Base-by-base conservation (phyloP, 2,888 invertebrate genomes). In the Diplolepis rosae region DNA sequence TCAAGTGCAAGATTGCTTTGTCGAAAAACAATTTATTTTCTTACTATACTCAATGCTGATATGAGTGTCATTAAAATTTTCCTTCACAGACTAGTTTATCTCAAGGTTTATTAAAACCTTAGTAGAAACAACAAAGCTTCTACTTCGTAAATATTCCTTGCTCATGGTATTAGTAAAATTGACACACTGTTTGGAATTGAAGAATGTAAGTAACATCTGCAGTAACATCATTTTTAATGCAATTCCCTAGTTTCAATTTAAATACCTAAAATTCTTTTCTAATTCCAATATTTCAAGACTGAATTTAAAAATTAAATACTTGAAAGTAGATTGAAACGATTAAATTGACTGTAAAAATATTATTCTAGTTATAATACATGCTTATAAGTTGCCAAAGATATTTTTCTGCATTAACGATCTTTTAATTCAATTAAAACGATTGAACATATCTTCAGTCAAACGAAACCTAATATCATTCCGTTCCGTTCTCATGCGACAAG, bases 371-470 rank as follows among this genome's bases (percentile, higher is more conserved):
- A n/a, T n/a, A n/a, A n/a, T n/a, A 9, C 9, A 11, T 50, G 56
- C 35, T 61, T 35, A 61, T 35, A 61, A n/a, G 35, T 32, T 61
- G 35, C 35, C 35, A 35, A 22, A 4, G 1, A 2, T 22, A 32
- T 56, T 51, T 56, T 56, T 56, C 5, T 39, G 1, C 35, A n/a
- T n/a, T n/a, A 61, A 13, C 2, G 24, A 13, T 22, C 11, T 11
- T 32, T 39, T 61, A 61, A 32, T 61, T 35, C 35, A 61, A 61
- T 61, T 61, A 61, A 61, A 61, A 61, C 22, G 35, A 39, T 11
- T 4, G 15, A 42, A 42, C 42, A 45, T 15, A 45, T 2, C n/a
- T 61, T 11, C n/a, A 11, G 6, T 35, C 56, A 39, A 61, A 61
- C 32, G 35, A 52, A 35, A 61, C 35, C 56, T 35, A 61, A 35